phyloP scores from a whole-genome alignment of 2,888 invertebrate species.

The Drosophila limbata region DNA sequence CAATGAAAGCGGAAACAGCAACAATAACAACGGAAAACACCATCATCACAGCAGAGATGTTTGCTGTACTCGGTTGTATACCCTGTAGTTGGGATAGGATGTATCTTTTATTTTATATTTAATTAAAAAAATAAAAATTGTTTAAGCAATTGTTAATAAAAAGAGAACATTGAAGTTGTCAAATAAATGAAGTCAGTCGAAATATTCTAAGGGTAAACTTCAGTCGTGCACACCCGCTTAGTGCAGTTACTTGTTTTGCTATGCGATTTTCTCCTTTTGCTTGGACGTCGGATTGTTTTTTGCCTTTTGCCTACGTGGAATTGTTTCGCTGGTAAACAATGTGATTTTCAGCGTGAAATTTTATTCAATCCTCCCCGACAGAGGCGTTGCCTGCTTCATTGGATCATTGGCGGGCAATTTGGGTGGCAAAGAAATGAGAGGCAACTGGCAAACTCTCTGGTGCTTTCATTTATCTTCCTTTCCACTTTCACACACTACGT shows the following conservation, averaged over 20 bases:
- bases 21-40: conserved; percentile 36
- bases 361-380: conserved; percentile 65
- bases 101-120: neutral
- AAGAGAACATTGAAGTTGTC: neutral
- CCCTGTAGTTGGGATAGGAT: conserved; percentile 4
- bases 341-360: conserved; percentile 76
- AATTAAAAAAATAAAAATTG: too few relatives aligned
- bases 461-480: conserved; percentile 1
- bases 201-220: neutral
- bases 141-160: too few relatives aligned
- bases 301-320: conserved; percentile 33
- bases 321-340: conserved; percentile 71
- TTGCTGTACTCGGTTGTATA: conserved; percentile 20
- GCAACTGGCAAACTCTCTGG: conserved; percentile 1
- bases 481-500: neutral
- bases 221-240: neutral
- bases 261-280: conserved; percentile 27
- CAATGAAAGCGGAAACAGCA: conserved; percentile 23
- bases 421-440: neutral
- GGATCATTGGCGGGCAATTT: conserved; percentile 33
- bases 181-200: neutral
- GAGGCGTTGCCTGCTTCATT: conserved; percentile 32
- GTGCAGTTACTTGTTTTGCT: conserved; percentile 2
- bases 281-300: conserved; percentile 13
- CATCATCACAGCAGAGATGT: conserved; percentile 4